Evolutionary conservation across 2,113 vertebrate genomes (phyloP).

Genomic region (Rhabdornis inornatus): DNA sequence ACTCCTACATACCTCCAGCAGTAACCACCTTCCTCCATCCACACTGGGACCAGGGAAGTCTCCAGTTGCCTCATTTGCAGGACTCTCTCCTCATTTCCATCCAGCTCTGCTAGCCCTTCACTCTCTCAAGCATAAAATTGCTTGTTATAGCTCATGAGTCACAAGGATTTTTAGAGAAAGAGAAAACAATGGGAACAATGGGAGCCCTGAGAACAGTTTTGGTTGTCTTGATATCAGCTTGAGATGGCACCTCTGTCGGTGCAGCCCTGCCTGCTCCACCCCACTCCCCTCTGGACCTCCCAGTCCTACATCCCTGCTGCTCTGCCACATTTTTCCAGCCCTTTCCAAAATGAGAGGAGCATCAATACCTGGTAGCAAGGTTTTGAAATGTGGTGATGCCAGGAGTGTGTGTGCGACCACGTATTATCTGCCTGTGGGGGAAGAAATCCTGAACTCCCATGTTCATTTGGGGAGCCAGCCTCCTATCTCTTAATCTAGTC

Average conservation of each 20-base stretch:
- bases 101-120: background rate
- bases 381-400: background rate
- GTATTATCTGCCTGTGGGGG: background rate
- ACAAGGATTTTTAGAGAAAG: constrained; percentile 41
- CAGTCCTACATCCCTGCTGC: background rate
- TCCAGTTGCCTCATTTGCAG: background rate
- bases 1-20: fast-evolving
- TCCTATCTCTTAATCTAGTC: background rate
- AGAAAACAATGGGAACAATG: constrained; percentile 36
- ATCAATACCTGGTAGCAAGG: fast-evolving
- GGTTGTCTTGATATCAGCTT: background rate
- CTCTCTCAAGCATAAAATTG: constrained; percentile 42
- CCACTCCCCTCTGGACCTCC: background rate
- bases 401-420: background rate
- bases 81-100: background rate
- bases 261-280: background rate
- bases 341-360: background rate
- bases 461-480: background rate
- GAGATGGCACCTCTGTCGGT: background rate
- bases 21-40: background rate
- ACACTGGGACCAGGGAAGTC: background rate
- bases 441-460: background rate
- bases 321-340: background rate
- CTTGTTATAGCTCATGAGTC: constrained; percentile 50
- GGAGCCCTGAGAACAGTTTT: constrained; percentile 29